These are phyloP conservation scores for Selenia dentaria DNA, from an alignment of 2,888 invertebrate species.

Conservation along the genomic window DNA sequence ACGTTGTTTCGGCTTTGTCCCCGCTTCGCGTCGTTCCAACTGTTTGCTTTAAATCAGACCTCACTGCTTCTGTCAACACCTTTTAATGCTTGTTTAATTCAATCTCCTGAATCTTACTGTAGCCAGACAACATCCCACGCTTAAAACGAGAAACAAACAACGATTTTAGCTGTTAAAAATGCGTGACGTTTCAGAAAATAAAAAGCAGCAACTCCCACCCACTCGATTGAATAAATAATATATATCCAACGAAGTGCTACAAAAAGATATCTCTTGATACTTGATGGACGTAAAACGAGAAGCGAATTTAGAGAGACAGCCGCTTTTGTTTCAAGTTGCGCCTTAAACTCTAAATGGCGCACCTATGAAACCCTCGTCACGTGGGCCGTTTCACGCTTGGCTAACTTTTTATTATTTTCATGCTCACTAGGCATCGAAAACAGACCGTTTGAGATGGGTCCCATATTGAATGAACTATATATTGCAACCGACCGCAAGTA, in stretches of 20 bases:
- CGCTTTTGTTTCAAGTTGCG: slow-evolving; percentile 21
- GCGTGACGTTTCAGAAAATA: slow-evolving; percentile 8
- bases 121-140: too few relatives aligned
- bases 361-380: slow-evolving; percentile 30
- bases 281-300: slow-evolving; percentile 23
- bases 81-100: too few relatives aligned
- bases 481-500: slow-evolving; percentile 18
- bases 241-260: slow-evolving; percentile 8
- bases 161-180: not conserved
- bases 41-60: too few relatives aligned
- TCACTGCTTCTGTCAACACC: too few relatives aligned
- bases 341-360: slow-evolving; percentile 22
- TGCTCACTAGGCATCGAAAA: slow-evolving; percentile 29
- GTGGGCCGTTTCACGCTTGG: slow-evolving; percentile 28
- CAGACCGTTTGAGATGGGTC: slow-evolving; percentile 27
- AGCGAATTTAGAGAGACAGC: slow-evolving; percentile 18
- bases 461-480: slow-evolving; percentile 23
- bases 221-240: slow-evolving; percentile 23
- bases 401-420: slow-evolving; percentile 37
- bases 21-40: too few relatives aligned
- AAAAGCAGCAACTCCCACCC: slow-evolving; percentile 5
- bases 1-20: too few relatives aligned
- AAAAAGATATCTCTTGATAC: slow-evolving; percentile 5
- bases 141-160: not conserved
- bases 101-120: too few relatives aligned